These are phyloP conservation scores for Horisme vitalbata DNA, from an alignment of 2,888 invertebrate genomes.

Conservation along the genomic window DNA sequence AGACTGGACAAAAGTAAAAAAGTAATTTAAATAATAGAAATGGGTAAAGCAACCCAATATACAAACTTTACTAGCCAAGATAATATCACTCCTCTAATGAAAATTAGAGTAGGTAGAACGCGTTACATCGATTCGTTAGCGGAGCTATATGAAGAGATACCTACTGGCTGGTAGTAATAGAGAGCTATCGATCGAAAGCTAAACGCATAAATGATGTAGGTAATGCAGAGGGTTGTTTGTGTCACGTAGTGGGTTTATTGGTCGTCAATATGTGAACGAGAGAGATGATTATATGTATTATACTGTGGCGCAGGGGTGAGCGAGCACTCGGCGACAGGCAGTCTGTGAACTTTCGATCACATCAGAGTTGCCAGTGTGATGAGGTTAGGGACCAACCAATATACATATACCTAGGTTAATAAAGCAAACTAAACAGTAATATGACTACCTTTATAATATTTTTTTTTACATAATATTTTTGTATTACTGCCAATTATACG, in stretches of 20 bases:
- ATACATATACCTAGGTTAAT: too few species aligned
- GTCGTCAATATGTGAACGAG: conserved; percentile 58
- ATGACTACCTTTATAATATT: too few species aligned
- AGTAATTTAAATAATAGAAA: too few species aligned
- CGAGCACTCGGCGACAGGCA: conserved; percentile 56
- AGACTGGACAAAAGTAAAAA: too few species aligned
- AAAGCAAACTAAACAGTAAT: too few species aligned
- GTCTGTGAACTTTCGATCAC: conserved; percentile 54
- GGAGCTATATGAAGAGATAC: conserved; percentile 8
- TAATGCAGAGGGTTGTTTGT: conserved; percentile 46
- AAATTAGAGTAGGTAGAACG: conserved; percentile 14
- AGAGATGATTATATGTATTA: conserved; percentile 25
- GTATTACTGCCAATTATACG: too few species aligned
- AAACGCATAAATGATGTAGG: conserved; percentile 30
- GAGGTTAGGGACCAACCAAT: too few species aligned
- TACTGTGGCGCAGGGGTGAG: conserved; percentile 28
- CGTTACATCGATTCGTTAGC: conserved; percentile 26
- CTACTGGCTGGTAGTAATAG: background rate
- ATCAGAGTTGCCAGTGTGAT: too few species aligned
- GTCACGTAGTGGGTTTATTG: conserved; percentile 38
- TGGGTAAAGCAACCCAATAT: too few species aligned
- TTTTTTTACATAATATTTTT: too few species aligned
- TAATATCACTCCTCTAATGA: too few species aligned
- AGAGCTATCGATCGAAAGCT: conserved; percentile 28
- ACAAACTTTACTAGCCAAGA: too few species aligned